Percentiles rank a stretch among this genome's conserved stretches.
Conservation (phyloP, 2,113 vertebrate species). For the Poecile atricapillus region DNA sequence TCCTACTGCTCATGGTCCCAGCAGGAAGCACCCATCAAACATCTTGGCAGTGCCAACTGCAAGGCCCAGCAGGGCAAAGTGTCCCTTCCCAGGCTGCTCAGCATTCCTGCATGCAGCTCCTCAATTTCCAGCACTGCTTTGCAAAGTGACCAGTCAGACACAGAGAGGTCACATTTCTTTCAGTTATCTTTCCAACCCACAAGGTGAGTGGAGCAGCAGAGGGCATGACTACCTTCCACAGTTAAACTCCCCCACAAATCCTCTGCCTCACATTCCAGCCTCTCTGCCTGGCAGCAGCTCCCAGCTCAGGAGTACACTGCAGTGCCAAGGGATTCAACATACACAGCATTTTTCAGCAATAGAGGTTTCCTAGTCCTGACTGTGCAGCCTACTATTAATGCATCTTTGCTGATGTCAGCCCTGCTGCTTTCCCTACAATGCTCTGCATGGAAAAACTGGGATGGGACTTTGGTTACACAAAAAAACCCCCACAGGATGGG, state of each 20-base stretch:
- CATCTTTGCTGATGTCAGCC: neutral
- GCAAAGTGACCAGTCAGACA: neutral
- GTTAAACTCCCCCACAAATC: neutral
- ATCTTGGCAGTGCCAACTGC: neutral
- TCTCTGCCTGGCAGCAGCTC: neutral
- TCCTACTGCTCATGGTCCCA: neutral
- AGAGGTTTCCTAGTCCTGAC: neutral
- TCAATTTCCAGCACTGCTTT: neutral
- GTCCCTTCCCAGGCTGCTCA: neutral
- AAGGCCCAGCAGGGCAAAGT: neutral
- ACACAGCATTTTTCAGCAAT: neutral
- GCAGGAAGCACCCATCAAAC: neutral
- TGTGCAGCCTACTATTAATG: neutral
- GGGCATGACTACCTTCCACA: rapidly evolving
- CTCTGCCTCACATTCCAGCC: neutral
- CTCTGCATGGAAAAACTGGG: neutral
- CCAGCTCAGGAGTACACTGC: neutral
- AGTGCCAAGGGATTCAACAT: neutral
- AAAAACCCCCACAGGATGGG: rapidly evolving
- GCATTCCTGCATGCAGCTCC: neutral
- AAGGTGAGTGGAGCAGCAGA: neutral
- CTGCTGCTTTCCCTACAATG: neutral
- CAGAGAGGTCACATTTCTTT: neutral
- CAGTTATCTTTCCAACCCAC: neutral
- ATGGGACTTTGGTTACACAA: neutral